Percentiles rank a stretch among this genome's conserved stretches.
These are phyloP conservation scores for Horisme vitalbata DNA, from an alignment of 2,888 invertebrate species.

Conservation along the genomic window DNA sequence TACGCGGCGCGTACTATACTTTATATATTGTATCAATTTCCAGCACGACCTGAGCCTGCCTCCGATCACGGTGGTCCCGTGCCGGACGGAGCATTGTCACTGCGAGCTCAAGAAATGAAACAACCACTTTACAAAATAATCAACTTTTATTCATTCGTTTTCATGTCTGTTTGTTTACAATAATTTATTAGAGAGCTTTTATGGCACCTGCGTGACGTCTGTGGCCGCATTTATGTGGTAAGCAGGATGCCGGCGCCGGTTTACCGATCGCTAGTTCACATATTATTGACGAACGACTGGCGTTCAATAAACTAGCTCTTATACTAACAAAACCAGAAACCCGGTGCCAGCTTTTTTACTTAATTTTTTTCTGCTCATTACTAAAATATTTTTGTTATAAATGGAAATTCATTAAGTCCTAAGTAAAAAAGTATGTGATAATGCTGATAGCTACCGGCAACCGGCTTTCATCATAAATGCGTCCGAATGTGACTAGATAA, in stretches of 20 bases:
- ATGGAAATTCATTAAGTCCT: too few species aligned
- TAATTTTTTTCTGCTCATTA: too few species aligned
- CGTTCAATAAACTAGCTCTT: too few species aligned
- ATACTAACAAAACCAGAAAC: too few species aligned
- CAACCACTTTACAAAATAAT: constrained; percentile 52
- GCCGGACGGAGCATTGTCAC: constrained; percentile 38
- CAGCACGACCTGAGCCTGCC: constrained; percentile 45
- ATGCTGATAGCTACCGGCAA: too few species aligned
- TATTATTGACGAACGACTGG: too few species aligned
- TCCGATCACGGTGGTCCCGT: constrained; percentile 40
- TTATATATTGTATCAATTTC: not conserved
- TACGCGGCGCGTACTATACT: not conserved
- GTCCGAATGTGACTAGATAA: constrained; percentile 60
- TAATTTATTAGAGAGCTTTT: constrained; percentile 49
- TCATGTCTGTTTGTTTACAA: constrained; percentile 32
- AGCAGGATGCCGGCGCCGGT: not conserved
- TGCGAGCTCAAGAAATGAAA: constrained; percentile 54
- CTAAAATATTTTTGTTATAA: too few species aligned
- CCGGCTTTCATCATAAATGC: constrained; percentile 8
- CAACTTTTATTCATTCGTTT: constrained; percentile 39
- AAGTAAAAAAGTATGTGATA: too few species aligned
- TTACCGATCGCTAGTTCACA: too few species aligned
- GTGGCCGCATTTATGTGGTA: constrained; percentile 11
- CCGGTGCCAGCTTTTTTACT: too few species aligned
- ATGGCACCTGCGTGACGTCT: constrained; percentile 65